Evolutionary conservation across 2,888 invertebrate species (phyloP).

Genomic region (Thyatira batis): DNA sequence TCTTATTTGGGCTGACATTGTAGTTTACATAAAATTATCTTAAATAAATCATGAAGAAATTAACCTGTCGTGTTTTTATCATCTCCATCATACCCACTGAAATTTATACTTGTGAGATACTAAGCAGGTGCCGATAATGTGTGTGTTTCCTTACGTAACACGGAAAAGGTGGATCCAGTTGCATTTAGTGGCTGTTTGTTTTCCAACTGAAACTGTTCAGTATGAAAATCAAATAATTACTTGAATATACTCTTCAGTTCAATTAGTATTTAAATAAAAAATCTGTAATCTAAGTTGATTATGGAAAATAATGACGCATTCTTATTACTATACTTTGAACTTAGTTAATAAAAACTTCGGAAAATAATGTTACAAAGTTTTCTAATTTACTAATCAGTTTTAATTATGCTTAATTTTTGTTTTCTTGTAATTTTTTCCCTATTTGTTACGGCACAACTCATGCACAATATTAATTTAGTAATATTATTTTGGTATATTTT

Average conservation of each 20-base stretch:
- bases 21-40: not conserved
- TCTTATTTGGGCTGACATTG: not conserved
- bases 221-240: not conserved
- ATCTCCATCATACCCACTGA: not conserved
- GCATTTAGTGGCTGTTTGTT: not conserved
- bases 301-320: too few species aligned
- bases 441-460: not conserved
- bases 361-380: not conserved
- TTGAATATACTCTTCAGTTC: too few species aligned
- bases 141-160: slow-evolving; percentile 13
- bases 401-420: not conserved
- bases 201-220: not conserved
- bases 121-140: not conserved
- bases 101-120: not conserved
- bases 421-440: not conserved
- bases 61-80: not conserved
- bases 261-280: not conserved
- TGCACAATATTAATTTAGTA: not conserved
- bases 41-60: not conserved
- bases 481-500: not conserved
- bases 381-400: not conserved
- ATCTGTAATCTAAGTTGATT: too few species aligned
- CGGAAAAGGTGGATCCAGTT: slow-evolving; percentile 22
- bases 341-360: not conserved
- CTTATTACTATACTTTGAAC: not conserved